phyloP scores from a whole-genome alignment of 2,888 invertebrate genomes.

The Mythimna pallens region DNA sequence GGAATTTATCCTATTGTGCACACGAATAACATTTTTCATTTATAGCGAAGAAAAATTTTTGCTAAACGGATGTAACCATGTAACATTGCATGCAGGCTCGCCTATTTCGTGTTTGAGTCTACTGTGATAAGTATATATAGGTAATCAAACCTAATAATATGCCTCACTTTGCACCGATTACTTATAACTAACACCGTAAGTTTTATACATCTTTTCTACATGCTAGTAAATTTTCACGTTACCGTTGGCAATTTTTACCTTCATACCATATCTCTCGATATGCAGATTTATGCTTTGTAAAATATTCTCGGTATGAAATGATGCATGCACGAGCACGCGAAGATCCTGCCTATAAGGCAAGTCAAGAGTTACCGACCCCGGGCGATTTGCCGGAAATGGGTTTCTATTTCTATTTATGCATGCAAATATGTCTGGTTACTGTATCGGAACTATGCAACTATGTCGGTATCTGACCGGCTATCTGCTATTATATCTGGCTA shows the following conservation, averaged over 20 bases:
- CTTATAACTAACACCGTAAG: not conserved
- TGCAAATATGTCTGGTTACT: slow-evolving; percentile 61
- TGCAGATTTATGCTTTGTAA: slow-evolving; percentile 46
- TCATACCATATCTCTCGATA: slow-evolving; percentile 24
- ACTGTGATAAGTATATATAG: not conserved
- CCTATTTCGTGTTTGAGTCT: not conserved
- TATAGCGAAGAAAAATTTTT: not conserved
- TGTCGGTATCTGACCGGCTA: slow-evolving; percentile 38
- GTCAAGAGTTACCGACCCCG: slow-evolving; percentile 61
- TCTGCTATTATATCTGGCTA: slow-evolving; percentile 40
- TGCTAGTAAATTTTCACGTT: slow-evolving; percentile 2
- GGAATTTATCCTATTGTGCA: slow-evolving; percentile 28
- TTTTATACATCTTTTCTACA: not conserved
- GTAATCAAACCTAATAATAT: not conserved
- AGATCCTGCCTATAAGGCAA: slow-evolving; percentile 43
- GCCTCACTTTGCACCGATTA: not conserved
- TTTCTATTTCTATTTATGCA: slow-evolving; percentile 59
- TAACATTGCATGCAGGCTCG: not conserved
- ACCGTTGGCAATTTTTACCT: slow-evolving; percentile 25
- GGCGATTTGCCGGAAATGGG: slow-evolving; percentile 69
- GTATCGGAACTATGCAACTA: slow-evolving; percentile 58
- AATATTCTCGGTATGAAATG: slow-evolving; percentile 52
- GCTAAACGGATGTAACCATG: not conserved
- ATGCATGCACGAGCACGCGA: slow-evolving; percentile 43
- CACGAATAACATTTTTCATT: slow-evolving; percentile 4